Evolutionary conservation across 92 coral and sea anemone genomes (phyloP), one percentile per base, ranked within the genome.

Genomic region (Chrysogorgia sp.): DNA sequence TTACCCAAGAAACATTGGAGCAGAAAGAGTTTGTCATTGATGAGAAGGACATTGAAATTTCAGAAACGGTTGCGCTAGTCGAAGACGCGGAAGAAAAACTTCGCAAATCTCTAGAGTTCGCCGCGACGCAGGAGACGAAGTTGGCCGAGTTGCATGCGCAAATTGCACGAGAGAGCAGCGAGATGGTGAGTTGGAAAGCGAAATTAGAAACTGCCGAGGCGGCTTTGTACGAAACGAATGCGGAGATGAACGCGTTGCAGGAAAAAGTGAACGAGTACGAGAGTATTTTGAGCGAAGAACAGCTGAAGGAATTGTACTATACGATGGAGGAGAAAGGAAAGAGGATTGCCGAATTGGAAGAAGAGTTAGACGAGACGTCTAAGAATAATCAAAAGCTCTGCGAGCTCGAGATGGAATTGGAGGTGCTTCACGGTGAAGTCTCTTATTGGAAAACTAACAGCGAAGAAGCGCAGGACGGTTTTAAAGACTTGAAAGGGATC

Each of bases 11-110:
- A 47, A 92, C 81, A 53, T 80, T 93, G 9, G 98, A 93, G 43
- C 91, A 93, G 41, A 87, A 89, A 85, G 90, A 90, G 5, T 91
- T 93, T 74, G 45, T 91, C 37, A 79, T 85, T 29, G 96, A 93
- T 40, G 98, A 91, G 57, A 90, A 85, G 40, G 93, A 93, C 19
- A 23, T 93, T 22, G 92, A 93, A 71, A 88, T 90, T 15, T 79
- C 74, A 25, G 97, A 93, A 55, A 50, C 29, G 23, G 64, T 29
- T 50, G 47, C 30, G 34, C 13, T 52, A 10, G 63, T 71, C 4
- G 49, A 17, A 20, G 25, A 50, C 9, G 45, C 52, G 10, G 40
- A 37, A 50, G 63, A 32, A 25, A 31, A 71, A 20, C 25, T 50
- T 21, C 28, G 3, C 23, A 25, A 56, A 8, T 33, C 47, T 31